Conservation (phyloP, 1,140 invertebrate genomes). For the Rhagoletis zephyria region DNA sequence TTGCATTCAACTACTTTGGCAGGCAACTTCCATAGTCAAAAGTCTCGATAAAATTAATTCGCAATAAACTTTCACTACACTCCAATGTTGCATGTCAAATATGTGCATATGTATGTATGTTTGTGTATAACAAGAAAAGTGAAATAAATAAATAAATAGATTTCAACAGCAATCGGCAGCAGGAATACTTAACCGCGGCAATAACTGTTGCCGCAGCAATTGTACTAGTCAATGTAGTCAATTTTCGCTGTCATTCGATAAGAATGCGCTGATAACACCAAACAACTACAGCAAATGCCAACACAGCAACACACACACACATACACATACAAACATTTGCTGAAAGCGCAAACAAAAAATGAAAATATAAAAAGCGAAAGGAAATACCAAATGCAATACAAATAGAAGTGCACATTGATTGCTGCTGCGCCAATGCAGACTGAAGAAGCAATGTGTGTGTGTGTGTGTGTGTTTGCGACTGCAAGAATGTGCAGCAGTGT, state of each 20-base stretch:
- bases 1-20: background rate
- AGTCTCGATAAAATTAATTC: slow-evolving; percentile 35
- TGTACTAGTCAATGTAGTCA: slow-evolving; percentile 30
- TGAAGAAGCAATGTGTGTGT: background rate
- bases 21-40: background rate
- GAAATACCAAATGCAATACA: slow-evolving; percentile 38
- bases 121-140: background rate
- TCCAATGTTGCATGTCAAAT: slow-evolving; percentile 34
- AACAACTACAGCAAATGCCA: background rate
- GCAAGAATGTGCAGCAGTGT: slow-evolving; percentile 19
- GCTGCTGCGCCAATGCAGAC: background rate
- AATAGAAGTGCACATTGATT: slow-evolving; percentile 32
- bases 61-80: slow-evolving; percentile 42
- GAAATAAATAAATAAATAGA: slow-evolving; percentile 38
- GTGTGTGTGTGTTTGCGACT: too few species aligned
- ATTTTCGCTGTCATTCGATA: slow-evolving; percentile 50
- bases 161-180: slow-evolving; percentile 14
- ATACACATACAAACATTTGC: background rate
- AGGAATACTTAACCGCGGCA: slow-evolving; percentile 21
- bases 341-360: too few species aligned
- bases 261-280: slow-evolving; percentile 48
- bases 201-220: slow-evolving; percentile 32
- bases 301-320: background rate
- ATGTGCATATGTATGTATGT: too few species aligned
- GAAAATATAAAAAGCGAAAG: slow-evolving; percentile 46